Percentiles rank a stretch among this genome's conserved stretches.
Conservation (phyloP, 2,888 invertebrate species). For the Parnassius orleans region DNA sequence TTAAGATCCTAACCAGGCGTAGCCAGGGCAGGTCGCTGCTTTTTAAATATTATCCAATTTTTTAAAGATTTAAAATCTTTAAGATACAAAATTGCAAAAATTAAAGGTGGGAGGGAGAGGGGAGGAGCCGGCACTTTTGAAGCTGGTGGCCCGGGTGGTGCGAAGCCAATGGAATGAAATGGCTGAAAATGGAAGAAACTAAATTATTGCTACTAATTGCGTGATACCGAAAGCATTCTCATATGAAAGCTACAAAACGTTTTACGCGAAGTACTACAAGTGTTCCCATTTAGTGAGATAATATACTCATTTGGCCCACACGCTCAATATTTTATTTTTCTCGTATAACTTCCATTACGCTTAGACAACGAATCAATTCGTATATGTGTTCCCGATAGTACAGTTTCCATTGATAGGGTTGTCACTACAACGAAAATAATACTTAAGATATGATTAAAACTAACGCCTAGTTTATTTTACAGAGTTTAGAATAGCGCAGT, state of each 20-base stretch:
- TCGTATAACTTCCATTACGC: conserved; percentile 53
- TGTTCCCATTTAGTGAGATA: conserved; percentile 71
- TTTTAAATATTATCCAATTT: no score
- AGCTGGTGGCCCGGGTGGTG: no score
- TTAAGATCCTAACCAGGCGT: no score
- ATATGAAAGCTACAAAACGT: conserved; percentile 32
- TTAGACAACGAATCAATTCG: conserved; percentile 51
- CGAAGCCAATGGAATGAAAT: no score
- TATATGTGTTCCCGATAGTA: conserved; percentile 53
- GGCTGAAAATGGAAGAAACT: no score
- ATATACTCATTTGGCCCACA: conserved; percentile 74
- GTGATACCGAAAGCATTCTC: conserved; percentile 3
- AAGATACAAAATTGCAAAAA: no score
- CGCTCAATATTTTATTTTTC: conserved; percentile 46
- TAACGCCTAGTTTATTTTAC: conserved; percentile 21
- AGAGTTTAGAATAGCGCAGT: conserved; percentile 21
- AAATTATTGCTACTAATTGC: background rate
- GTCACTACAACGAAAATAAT: conserved; percentile 59
- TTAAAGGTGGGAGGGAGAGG: no score
- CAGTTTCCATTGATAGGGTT: conserved; percentile 49
- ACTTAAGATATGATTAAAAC: conserved; percentile 70
- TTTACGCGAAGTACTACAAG: conserved; percentile 64
- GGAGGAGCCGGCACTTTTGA: no score
- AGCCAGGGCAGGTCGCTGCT: no score
- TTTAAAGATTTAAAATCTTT: no score